phyloP scores from a whole-genome alignment of 2,797 vertebrate genomes.

The Hemitrygon akajei region DNA sequence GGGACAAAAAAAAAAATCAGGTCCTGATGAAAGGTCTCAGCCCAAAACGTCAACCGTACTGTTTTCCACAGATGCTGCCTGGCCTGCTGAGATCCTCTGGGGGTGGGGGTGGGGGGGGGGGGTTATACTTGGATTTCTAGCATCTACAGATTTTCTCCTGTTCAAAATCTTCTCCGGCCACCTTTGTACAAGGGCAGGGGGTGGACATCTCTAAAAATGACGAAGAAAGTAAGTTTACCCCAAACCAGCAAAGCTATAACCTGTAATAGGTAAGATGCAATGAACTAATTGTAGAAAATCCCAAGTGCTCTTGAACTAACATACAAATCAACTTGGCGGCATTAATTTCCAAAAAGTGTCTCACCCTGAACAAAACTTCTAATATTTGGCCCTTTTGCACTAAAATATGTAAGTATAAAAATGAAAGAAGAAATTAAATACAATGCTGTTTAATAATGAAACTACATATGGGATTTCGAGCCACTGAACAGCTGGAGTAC shows the following conservation, averaged over 20 bases:
- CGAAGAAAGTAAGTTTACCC: neutral
- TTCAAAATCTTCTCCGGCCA: neutral
- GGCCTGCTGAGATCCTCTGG: no score
- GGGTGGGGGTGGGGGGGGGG: no score
- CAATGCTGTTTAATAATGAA: neutral
- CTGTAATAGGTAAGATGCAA: neutral
- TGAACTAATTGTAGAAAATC: neutral
- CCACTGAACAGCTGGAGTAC: neutral
- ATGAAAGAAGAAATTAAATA: neutral
- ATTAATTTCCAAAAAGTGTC: neutral
- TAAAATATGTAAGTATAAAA: neutral
- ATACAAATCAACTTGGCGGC: neutral
- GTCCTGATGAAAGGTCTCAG: no score
- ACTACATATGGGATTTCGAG: neutral
- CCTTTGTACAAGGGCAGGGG: neutral
- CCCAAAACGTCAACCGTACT: no score
- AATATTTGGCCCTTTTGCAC: neutral
- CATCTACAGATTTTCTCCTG: no score
- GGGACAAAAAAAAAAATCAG: no score
- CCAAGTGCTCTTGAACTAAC: neutral
- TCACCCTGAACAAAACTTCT: neutral
- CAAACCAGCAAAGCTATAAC: neutral
- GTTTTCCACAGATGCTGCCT: no score
- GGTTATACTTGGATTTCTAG: no score
- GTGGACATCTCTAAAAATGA: neutral